Evolutionary conservation across 1,140 invertebrate species (phyloP), one percentile per base, ranked within the genome.

Genomic region (Platorchestia sp.): DNA sequence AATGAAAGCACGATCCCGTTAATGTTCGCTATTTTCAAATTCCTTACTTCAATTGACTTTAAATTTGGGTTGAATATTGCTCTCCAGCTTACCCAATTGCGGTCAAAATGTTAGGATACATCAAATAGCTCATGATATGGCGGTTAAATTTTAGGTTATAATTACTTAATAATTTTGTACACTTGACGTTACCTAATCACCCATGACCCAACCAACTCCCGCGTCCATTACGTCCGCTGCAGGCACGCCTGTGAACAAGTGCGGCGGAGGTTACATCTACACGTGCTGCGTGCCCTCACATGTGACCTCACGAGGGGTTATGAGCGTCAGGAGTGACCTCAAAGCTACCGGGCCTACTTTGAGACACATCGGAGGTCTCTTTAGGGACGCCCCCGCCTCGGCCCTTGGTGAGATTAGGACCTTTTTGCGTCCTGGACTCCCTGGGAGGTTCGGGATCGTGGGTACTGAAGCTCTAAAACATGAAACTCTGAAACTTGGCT

Each of bases 191-290:
- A 3, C 10, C 59, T 3, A 22, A 36, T 27, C 36, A 27, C 27
- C 14, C 59, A 36, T 75, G 3, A 10, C 36, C 10, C 59, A 36
- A 75, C 10, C 59, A 36, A 75, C 59, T 3, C 7, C 27, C 59
- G 59, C 27, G 59, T 27, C 19, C 47, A 51, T 51, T 51, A 51
- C 47, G 19, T 19, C 59, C 59, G 41, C 43, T 16, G 3, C 95
- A 96, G 96, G 95, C 86, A 96, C 95, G n/a, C 95, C 95, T 22
- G 95, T 96, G 16, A 96, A 96, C 89, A 96, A 96, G 47, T 96
- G 96, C 95, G 87, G 98, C 19, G 97, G 97, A 89, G 97, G 97
- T 96, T 98, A 98, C 98, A 97, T 98, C 51, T 98, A 98, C 96
- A 98, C 98, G 1, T 98, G 98, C 97, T 98, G 98, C 96, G 97